Percentiles rank a stretch among this genome's conserved stretches.
These are phyloP conservation scores for Alosa alosa DNA, from an alignment of 2,113 vertebrate species.

Conservation along the genomic window DNA sequence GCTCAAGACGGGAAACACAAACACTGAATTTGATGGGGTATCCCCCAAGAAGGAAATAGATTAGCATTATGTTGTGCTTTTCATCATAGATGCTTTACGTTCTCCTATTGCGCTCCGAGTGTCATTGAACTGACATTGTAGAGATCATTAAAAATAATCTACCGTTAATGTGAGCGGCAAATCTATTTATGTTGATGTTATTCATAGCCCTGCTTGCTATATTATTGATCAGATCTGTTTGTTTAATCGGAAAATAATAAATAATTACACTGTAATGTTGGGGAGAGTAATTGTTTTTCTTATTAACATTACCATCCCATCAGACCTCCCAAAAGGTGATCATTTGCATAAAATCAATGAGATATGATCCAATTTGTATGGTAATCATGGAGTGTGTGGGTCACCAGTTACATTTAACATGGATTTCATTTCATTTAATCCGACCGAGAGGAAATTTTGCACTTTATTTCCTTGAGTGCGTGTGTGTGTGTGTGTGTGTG, in stretches of 20 bases:
- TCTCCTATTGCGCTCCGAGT: slow-evolving; percentile 59
- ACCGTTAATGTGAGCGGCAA: slow-evolving; percentile 84
- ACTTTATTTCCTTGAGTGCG: neutral
- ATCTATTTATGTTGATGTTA: slow-evolving; percentile 97
- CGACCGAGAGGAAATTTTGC: neutral
- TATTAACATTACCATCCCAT: slow-evolving; percentile 92
- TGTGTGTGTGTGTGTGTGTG: neutral
- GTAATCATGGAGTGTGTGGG: slow-evolving; percentile 73
- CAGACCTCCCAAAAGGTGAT: slow-evolving; percentile 92
- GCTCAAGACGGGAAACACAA: neutral
- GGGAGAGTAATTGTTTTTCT: slow-evolving; percentile 97
- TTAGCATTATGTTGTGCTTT: slow-evolving; percentile 20
- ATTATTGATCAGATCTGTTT: slow-evolving; percentile 97
- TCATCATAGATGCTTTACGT: slow-evolving; percentile 38
- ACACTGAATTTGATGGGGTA: neutral
- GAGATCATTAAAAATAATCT: slow-evolving; percentile 91
- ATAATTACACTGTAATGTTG: slow-evolving; percentile 94
- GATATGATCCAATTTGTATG: slow-evolving; percentile 85
- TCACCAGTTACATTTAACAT: slow-evolving; percentile 33
- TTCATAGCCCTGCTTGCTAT: slow-evolving; percentile 90
- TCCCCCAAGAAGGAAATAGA: neutral
- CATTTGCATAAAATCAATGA: slow-evolving; percentile 99
- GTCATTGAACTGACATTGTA: slow-evolving; percentile 94
- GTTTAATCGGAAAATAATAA: slow-evolving; percentile 99
- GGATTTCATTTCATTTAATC: slow-evolving; percentile 16